These are phyloP conservation scores for Cepphus grylle DNA, from an alignment of 2,113 vertebrate species.

Conservation along the genomic window DNA sequence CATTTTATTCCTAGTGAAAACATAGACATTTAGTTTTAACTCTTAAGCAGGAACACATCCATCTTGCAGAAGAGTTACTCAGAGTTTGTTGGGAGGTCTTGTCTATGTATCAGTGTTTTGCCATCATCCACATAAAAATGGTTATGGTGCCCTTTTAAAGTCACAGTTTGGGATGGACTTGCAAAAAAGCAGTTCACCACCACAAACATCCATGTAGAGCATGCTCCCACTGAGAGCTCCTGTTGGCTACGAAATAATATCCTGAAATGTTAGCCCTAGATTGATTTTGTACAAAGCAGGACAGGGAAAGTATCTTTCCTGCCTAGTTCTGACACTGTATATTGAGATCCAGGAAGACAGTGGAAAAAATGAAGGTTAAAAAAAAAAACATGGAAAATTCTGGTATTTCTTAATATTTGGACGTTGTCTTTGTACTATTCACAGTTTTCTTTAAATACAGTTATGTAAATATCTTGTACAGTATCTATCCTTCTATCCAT, in stretches of 20 bases:
- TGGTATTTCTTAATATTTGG: not conserved
- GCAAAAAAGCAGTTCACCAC: not conserved
- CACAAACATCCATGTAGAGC: not conserved
- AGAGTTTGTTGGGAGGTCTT: not conserved
- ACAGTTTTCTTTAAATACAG: not conserved
- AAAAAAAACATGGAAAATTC: not conserved
- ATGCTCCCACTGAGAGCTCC: fast-evolving
- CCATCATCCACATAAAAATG: not conserved
- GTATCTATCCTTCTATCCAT: not conserved
- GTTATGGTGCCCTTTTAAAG: not conserved
- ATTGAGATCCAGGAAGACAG: not conserved
- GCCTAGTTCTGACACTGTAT: not conserved
- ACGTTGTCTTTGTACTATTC: not conserved
- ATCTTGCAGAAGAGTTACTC: not conserved
- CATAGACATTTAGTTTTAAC: not conserved
- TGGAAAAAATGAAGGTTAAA: not conserved
- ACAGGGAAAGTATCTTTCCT: not conserved
- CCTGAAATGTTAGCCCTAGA: not conserved
- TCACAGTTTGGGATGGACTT: not conserved
- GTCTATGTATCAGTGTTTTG: not conserved
- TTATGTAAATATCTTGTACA: not conserved
- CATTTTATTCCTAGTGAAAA: not conserved
- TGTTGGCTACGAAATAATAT: not conserved
- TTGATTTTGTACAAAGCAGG: not conserved
- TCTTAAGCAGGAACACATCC: not conserved